Conservation (phyloP, 2,888 invertebrate genomes). For the Leucania comma region DNA sequence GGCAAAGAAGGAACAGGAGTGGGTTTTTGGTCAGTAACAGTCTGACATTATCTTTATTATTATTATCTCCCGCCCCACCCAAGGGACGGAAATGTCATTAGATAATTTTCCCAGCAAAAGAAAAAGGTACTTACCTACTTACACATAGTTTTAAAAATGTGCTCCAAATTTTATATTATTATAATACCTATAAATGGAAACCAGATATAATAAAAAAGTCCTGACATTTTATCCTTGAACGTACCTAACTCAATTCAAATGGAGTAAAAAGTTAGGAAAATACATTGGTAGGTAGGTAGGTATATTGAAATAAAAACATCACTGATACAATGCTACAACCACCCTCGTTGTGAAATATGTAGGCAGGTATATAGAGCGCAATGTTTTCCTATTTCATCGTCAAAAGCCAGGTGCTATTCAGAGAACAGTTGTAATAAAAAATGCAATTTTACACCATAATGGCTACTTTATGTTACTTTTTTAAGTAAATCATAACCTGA, state of each 20-base stretch:
- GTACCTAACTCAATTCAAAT: not conserved
- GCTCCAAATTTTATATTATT: slow-evolving; percentile 8
- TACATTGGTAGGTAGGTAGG: not conserved
- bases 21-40: no score
- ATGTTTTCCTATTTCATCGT: not conserved
- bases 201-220: not conserved
- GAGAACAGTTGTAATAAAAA: slow-evolving; percentile 12
- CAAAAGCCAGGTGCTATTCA: slow-evolving; percentile 6
- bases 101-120: no score
- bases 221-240: not conserved
- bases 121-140: no score
- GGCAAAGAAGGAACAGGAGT: no score
- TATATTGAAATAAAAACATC: not conserved
- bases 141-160: not conserved
- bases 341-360: not conserved
- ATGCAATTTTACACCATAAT: slow-evolving; percentile 22
- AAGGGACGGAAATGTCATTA: no score
- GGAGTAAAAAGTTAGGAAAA: slow-evolving; percentile 9
- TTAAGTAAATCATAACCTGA: slow-evolving; percentile 23
- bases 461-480: slow-evolving; percentile 27
- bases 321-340: not conserved
- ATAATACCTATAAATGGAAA: no score
- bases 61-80: no score
- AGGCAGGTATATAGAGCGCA: not conserved
- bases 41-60: no score